These are phyloP conservation scores for Cremastinae sp. DNA, from an alignment of 2,888 invertebrate species.

Conservation along the genomic window DNA sequence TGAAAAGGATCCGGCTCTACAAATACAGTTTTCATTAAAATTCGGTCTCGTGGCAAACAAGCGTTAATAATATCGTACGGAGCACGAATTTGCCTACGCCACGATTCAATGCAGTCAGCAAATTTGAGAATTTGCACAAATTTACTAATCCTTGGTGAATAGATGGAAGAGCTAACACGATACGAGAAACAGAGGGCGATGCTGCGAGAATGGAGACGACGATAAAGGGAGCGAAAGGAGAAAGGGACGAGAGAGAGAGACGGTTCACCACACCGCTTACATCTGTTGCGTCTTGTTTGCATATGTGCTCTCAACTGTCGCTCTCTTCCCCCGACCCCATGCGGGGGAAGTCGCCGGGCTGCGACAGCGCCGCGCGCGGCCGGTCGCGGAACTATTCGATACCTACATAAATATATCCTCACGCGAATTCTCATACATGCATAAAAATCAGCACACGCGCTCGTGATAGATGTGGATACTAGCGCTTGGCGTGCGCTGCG, in stretches of 20 bases:
- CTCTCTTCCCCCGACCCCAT: constrained; percentile 48
- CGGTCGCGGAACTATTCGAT: constrained; percentile 35
- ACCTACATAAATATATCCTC: background rate
- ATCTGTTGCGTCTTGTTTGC: constrained; percentile 71
- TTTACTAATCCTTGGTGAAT: constrained; percentile 9
- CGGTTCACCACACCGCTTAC: constrained; percentile 63
- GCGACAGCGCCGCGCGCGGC: constrained; percentile 41
- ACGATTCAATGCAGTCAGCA: constrained; percentile 7
- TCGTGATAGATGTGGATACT: background rate
- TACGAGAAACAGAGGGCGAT: background rate
- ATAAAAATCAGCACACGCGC: background rate
- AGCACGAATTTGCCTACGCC: constrained; percentile 1
- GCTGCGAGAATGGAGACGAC: background rate
- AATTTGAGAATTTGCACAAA: constrained; percentile 33
- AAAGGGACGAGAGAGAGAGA: constrained; percentile 20
- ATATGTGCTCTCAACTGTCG: constrained; percentile 59
- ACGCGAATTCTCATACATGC: background rate
- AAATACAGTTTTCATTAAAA: too few relatives aligned
- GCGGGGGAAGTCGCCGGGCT: too few relatives aligned
- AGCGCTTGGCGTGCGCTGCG: constrained; percentile 4
- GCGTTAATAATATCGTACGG: constrained; percentile 3
- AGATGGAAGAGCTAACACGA: background rate
- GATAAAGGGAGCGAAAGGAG: background rate
- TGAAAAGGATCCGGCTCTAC: too few relatives aligned
- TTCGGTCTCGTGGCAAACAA: too few relatives aligned